Base-by-base conservation (phyloP, 2,888 invertebrate genomes). In the Gortyna flavago region DNA sequence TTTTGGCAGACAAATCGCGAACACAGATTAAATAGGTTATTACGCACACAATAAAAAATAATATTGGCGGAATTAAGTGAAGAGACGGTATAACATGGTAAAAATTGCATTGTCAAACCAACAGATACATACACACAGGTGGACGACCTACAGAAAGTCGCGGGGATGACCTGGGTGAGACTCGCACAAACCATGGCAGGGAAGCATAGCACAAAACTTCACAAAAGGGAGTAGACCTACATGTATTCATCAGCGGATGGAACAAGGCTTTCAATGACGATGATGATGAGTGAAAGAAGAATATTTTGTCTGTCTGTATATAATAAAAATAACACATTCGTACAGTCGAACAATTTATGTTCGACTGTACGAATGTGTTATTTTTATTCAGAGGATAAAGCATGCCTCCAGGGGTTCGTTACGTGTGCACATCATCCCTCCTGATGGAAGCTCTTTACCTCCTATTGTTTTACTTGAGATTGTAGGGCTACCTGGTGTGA, bases 391-490 rank as follows among this genome's bases (percentile, higher is more conserved):
- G 89, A 80, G 90, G 89, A 92, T 92, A 91, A 90, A 91, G 91
- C 92, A 93, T 90, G 93, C 93, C 94, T 91, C 81, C 84, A 83
- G 93, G 94, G 93, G 90, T 95, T 95, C 94, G 93, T 95, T 95
- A 95, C 92, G 89, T 87, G 89, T 65, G 91, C 89, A 83, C 87
- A 91, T 92, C 89, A 92, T 89, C 90, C 87, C 88, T 90, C 87
- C 87, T 89, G 89, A 90, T 89, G 90, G 87, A 85, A 80, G 81
- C 81, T 75, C 75, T 85, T 87, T 85, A 77, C 69, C 71, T 73
- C 67, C 77, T 80, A 87, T 89, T 89, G 86, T 89, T 87, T 87
- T 78, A 71, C 72, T 78, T 83, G 66, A 84, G 79, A 87, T 80
- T 81, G 69, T 80, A 75, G 57, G 64, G 76, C 86, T 75, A 86